Evolutionary conservation across 2,888 invertebrate species (phyloP).

Genomic region (Acanthacorydalis orientalis): DNA sequence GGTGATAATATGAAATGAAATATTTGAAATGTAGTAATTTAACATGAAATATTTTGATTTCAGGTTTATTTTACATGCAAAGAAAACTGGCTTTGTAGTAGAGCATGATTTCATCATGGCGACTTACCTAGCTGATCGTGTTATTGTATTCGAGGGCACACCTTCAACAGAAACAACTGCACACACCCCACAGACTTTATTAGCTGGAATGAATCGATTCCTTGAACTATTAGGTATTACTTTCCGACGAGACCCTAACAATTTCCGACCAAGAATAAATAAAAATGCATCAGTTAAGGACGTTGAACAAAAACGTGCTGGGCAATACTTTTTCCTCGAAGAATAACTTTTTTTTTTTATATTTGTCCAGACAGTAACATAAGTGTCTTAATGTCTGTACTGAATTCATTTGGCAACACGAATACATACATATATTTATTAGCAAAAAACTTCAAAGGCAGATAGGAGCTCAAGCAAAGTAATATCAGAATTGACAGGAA

Average conservation of each 20-base stretch:
- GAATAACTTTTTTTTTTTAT: conserved; percentile 39
- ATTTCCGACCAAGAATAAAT: conserved; percentile 95
- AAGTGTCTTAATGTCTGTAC: too few species aligned
- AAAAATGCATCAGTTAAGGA: conserved; percentile 96
- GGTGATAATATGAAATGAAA: conserved; percentile 33
- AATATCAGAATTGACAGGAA: too few species aligned
- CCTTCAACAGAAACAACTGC: conserved; percentile 84
- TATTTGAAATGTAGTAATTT: neutral
- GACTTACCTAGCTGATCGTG: conserved; percentile 94
- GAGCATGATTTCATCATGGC: conserved; percentile 99
- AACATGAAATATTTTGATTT: conserved; percentile 11
- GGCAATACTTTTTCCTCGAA: conserved; percentile 98
- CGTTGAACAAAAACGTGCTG: conserved; percentile 89
- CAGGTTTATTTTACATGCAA: conserved; percentile 93
- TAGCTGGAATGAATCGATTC: conserved; percentile 98
- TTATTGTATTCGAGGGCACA: conserved; percentile 92
- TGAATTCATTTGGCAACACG: too few species aligned
- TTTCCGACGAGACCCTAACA: conserved; percentile 96
- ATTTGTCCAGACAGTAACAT: neutral
- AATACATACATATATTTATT: too few species aligned
- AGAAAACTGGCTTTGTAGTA: conserved; percentile 98
- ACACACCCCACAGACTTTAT: conserved; percentile 77
- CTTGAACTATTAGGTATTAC: conserved; percentile 90
- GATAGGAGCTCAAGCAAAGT: too few species aligned
- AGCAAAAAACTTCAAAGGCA: too few species aligned